Conservation (phyloP, 2,797 vertebrate genomes). For the Serranus cabrilla region DNA sequence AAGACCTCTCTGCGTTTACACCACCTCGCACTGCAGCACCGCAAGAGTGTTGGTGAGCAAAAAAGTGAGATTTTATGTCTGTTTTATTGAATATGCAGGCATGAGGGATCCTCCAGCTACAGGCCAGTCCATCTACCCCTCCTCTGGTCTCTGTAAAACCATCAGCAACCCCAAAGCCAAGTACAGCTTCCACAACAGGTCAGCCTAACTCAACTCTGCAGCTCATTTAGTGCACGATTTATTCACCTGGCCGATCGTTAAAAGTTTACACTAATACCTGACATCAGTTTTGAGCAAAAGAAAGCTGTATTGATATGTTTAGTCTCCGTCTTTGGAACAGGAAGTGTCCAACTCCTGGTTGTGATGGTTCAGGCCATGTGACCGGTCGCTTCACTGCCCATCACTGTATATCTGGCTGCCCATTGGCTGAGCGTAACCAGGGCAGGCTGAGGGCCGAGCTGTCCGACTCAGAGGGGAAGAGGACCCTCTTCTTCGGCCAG, state of each 20-base stretch:
- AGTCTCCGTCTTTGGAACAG: conserved; percentile 77
- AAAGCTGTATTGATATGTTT: background rate
- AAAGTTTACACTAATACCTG: background rate
- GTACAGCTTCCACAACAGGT: conserved; percentile 98
- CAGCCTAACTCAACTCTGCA: conserved; percentile 41
- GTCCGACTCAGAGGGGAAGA: conserved; percentile 93
- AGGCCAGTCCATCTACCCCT: conserved; percentile 85
- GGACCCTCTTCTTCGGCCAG: conserved; percentile 92
- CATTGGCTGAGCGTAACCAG: conserved; percentile 96
- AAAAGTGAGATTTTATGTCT: conserved; percentile 15
- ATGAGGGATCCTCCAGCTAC: conserved; percentile 87
- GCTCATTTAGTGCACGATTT: background rate
- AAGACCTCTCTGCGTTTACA: too few species aligned
- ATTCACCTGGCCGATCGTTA: background rate
- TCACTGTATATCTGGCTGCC: conserved; percentile 98
- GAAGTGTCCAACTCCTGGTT: conserved; percentile 98
- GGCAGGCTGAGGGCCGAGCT: conserved; percentile 92
- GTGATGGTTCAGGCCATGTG: conserved; percentile 96
- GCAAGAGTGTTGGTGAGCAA: background rate
- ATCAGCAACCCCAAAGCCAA: conserved; percentile 91
- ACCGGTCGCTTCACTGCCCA: conserved; percentile 98
- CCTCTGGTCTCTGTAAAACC: conserved; percentile 90
- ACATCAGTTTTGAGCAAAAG: background rate
- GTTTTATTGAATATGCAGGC: conserved; percentile 75
- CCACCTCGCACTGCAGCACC: too few species aligned